These are phyloP conservation scores for Megamerina dolium DNA, from an alignment of 2,888 invertebrate genomes.

Conservation along the genomic window DNA sequence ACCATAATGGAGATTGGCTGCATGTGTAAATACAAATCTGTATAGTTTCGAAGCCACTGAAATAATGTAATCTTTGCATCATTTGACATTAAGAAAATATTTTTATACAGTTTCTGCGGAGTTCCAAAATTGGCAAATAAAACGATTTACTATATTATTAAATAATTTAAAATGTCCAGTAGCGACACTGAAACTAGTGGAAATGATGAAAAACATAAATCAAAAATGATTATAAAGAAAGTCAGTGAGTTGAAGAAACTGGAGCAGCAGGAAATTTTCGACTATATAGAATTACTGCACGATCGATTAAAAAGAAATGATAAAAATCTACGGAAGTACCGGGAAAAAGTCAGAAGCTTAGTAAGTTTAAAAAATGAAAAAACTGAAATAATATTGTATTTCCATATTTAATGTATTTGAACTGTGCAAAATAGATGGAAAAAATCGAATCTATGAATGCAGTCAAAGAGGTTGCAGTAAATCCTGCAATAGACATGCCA, in stretches of 20 bases:
- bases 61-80: too few relatives aligned
- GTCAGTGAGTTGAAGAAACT: constrained; percentile 23
- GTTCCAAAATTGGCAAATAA: too few relatives aligned
- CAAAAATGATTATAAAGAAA: constrained; percentile 20
- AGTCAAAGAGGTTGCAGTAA: too few relatives aligned
- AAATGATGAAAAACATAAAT: constrained; percentile 19
- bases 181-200: constrained; percentile 19
- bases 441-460: constrained; percentile 34
- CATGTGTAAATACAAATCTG: too few relatives aligned
- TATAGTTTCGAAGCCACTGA: too few relatives aligned
- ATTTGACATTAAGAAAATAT: too few relatives aligned
- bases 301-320: constrained; percentile 50
- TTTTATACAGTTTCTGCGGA: too few relatives aligned
- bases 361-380: too few relatives aligned
- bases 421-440: not conserved
- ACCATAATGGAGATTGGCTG: too few relatives aligned
- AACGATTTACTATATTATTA: too few relatives aligned
- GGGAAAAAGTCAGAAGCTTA: constrained; percentile 52
- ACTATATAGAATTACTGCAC: constrained; percentile 40
- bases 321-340: constrained; percentile 55
- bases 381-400: too few relatives aligned
- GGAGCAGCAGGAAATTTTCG: constrained; percentile 27
- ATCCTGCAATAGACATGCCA: too few relatives aligned
- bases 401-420: not conserved
- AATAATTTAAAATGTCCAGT: constrained; percentile 21